phyloP scores from a whole-genome alignment of 2,113 vertebrate genomes.

The Hypocryptadius cinnamomeus region DNA sequence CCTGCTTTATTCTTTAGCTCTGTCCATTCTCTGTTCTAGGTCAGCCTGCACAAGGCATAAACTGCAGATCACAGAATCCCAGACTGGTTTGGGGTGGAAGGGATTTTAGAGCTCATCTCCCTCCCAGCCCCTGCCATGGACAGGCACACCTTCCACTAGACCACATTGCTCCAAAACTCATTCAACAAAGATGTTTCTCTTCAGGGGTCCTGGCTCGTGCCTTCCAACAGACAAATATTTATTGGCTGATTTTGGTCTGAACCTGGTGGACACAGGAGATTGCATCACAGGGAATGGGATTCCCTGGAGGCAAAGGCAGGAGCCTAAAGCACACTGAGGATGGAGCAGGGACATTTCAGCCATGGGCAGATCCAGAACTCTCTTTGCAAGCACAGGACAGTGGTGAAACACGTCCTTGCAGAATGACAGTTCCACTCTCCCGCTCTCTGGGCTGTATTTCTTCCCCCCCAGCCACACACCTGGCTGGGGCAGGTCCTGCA shows the following conservation, averaged over 20 bases:
- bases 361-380: not conserved
- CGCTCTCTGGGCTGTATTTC: not conserved
- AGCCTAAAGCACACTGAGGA: not conserved
- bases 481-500: not conserved
- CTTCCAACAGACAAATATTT: not conserved
- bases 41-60: not conserved
- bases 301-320: not conserved
- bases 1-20: not conserved
- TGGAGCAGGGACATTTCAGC: not conserved
- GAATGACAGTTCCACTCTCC: not conserved
- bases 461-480: not conserved
- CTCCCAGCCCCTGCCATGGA: not conserved
- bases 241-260: not conserved
- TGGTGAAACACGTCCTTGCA: not conserved
- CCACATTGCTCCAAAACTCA: not conserved
- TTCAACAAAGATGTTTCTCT: not conserved
- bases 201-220: not conserved
- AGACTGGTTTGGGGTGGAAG: not conserved
- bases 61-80: not conserved
- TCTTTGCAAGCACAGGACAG: not conserved
- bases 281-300: not conserved
- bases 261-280: not conserved
- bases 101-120: not conserved
- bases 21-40: not conserved
- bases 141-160: not conserved